phyloP scores from a whole-genome alignment of 1,140 invertebrate genomes.

The Archegozetes longisetosus region DNA sequence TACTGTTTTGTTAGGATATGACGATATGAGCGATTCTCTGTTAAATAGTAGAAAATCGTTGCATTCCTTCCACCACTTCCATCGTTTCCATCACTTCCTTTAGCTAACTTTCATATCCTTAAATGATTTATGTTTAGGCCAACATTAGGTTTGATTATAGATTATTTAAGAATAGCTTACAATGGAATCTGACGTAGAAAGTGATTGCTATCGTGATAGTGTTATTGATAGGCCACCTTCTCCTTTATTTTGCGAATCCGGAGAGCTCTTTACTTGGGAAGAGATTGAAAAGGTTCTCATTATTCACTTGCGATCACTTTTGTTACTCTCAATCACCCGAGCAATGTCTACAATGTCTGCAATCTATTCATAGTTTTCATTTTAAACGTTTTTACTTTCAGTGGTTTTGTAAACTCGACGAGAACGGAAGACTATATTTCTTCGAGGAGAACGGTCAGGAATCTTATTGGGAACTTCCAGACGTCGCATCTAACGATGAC shows the following conservation, averaged over 20 bases:
- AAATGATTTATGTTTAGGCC: neutral
- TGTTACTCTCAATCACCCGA: neutral
- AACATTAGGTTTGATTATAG: neutral
- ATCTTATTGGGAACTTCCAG: constrained; percentile 41
- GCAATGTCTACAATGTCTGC: neutral
- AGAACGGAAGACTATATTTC: constrained; percentile 42
- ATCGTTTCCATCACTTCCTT: too few species aligned
- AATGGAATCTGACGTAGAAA: neutral
- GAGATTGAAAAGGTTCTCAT: constrained; percentile 12
- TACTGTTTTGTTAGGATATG: constrained; percentile 13
- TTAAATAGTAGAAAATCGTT: neutral
- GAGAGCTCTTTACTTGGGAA: constrained; percentile 9
- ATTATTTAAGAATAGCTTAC: neutral
- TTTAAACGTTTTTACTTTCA: constrained; percentile 26
- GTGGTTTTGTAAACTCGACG: constrained; percentile 43
- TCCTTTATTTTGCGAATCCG: constrained; percentile 6
- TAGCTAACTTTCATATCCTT: neutral
- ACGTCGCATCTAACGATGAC: constrained; percentile 13
- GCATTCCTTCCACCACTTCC: neutral
- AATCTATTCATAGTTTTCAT: neutral
- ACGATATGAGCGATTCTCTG: neutral
- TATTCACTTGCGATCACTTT: neutral
- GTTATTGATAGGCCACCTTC: neutral
- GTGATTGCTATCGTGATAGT: neutral
- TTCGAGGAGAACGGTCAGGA: constrained; percentile 43